A percentile compares a stretch with the other conserved stretches of the same genome.
phyloP scores from a whole-genome alignment of 2,888 invertebrate species.

The Cryptocephalus moraei region DNA sequence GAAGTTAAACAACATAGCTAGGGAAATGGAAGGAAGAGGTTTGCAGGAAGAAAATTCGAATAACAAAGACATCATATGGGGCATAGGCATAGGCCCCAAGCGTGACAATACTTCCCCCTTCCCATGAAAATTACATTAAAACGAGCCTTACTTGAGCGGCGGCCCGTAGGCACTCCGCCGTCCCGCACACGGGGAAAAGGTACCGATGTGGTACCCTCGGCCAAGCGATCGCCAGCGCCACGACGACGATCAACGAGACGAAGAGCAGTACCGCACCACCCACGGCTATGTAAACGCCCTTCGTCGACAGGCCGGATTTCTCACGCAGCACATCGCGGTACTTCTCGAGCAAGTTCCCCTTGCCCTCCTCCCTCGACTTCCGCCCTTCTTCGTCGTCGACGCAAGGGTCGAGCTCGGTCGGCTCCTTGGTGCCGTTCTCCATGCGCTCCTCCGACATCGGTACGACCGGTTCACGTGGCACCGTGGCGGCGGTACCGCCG shows the following conservation, averaged over 20 bases:
- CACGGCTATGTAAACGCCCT: slow-evolving; percentile 22
- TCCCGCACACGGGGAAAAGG: slow-evolving; percentile 37
- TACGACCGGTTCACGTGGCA: no score
- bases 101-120: no score
- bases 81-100: no score
- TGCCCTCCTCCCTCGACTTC: slow-evolving; percentile 3
- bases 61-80: no score
- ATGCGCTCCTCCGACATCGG: no score
- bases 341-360: slow-evolving; percentile 14
- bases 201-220: slow-evolving; percentile 36
- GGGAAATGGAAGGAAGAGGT: no score
- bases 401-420: slow-evolving; percentile 28
- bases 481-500: no score
- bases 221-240: slow-evolving; percentile 40
- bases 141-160: slow-evolving; percentile 37
- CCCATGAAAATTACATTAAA: no score
- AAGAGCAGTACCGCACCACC: slow-evolving; percentile 28
- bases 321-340: slow-evolving; percentile 21
- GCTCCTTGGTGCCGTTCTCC: slow-evolving; percentile 8
- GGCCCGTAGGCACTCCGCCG: slow-evolving; percentile 41
- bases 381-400: slow-evolving; percentile 16
- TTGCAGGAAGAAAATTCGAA: no score
- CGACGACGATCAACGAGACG: slow-evolving; percentile 36
- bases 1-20: no score
- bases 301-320: slow-evolving; percentile 26